Conservation (phyloP, 30 jellyfish, hydroid and myxozoan genomes). For the Morbakka virulenta region DNA sequence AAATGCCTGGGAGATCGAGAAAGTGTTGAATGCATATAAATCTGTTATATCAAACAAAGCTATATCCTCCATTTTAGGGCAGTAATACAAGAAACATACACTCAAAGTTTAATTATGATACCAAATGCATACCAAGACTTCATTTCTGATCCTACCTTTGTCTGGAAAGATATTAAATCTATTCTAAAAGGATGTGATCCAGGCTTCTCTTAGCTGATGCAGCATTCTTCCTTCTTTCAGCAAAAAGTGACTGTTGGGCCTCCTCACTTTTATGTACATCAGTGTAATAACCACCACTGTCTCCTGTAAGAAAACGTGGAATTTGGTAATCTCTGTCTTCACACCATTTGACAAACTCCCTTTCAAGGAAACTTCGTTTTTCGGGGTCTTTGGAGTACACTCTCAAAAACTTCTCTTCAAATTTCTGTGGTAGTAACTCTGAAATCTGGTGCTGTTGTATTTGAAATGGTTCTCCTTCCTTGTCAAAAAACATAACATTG, state of each 20-base stretch:
- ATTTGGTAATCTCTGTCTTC: conserved; percentile 15
- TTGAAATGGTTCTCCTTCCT: conserved; percentile 39
- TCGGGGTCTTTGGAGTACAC: conserved; percentile 47
- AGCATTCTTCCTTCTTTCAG: not conserved
- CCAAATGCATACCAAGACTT: too few relatives aligned
- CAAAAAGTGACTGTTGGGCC: not conserved
- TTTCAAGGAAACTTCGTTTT: conserved; percentile 12
- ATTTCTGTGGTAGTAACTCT: conserved; percentile 51
- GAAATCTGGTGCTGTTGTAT: conserved; percentile 52
- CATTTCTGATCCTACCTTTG: too few relatives aligned
- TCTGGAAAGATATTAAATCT: too few relatives aligned
- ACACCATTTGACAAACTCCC: conserved; percentile 53
- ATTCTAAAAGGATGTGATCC: too few relatives aligned
- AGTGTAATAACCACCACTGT: conserved; percentile 58
- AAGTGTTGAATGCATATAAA: too few relatives aligned
- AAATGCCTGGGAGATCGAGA: too few relatives aligned
- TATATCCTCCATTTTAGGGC: too few relatives aligned
- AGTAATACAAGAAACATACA: too few relatives aligned
- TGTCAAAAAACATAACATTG: conserved; percentile 31
- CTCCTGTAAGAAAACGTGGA: conserved; percentile 57
- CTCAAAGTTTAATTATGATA: too few relatives aligned
- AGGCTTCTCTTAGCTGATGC: too few relatives aligned
- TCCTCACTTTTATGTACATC: conserved; percentile 37
- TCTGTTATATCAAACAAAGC: too few relatives aligned
- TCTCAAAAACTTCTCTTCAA: conserved; percentile 58